These are phyloP conservation scores for Heteromormyrus szaboi DNA, from an alignment of 2,797 vertebrate species.

Conservation along the genomic window DNA sequence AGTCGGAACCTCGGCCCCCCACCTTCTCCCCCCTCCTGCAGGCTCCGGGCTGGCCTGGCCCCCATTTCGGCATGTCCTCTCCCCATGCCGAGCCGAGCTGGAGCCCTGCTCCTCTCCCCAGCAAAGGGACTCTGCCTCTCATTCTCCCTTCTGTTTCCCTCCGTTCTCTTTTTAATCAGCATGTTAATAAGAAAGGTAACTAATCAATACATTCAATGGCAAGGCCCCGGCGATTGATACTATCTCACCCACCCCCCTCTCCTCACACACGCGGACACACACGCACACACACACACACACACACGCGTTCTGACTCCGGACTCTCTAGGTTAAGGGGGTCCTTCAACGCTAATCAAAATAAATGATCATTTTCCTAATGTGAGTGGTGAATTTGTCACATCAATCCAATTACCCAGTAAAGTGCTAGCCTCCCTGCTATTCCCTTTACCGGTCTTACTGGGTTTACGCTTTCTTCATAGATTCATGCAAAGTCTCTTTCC, in stretches of 20 bases:
- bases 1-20: background rate
- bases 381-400: slow-evolving; percentile 28
- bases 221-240: slow-evolving; percentile 63
- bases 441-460: slow-evolving; percentile 1
- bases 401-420: slow-evolving; percentile 23
- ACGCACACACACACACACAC: slow-evolving; percentile 34
- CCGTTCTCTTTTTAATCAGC: slow-evolving; percentile 66
- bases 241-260: slow-evolving; percentile 63
- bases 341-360: slow-evolving; percentile 39
- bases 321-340: slow-evolving; percentile 37
- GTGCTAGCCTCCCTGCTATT: slow-evolving; percentile 1
- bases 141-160: slow-evolving; percentile 49
- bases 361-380: slow-evolving; percentile 37
- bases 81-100: background rate
- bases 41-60: slow-evolving; percentile 6
- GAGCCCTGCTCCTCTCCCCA: background rate
- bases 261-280: slow-evolving; percentile 28
- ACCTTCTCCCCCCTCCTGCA: slow-evolving; percentile 21
- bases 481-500: background rate
- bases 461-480: slow-evolving; percentile 5
- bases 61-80: background rate
- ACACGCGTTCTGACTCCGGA: slow-evolving; percentile 36
- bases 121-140: slow-evolving; percentile 25
- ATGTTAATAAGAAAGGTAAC: slow-evolving; percentile 71
- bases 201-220: slow-evolving; percentile 71